Percentiles rank a stretch among this genome's conserved stretches.
These are phyloP conservation scores for Drosophila malerkotliana DNA, from an alignment of 1,140 invertebrate species.

Conservation along the genomic window DNA sequence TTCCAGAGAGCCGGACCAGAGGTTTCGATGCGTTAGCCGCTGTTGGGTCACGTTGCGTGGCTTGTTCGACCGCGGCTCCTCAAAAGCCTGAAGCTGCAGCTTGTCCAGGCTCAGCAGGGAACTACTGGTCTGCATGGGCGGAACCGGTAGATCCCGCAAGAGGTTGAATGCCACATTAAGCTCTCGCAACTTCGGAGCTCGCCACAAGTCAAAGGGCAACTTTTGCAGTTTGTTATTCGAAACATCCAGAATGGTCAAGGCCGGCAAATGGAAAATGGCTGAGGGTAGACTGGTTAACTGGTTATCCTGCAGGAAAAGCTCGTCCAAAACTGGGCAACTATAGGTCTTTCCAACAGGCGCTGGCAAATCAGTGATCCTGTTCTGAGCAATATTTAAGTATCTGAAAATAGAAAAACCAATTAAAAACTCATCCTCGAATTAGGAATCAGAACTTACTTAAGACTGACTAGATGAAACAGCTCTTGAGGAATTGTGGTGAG, in stretches of 20 bases:
- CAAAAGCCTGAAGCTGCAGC: constrained; percentile 66
- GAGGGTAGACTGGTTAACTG: constrained; percentile 91
- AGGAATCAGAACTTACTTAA: constrained; percentile 62
- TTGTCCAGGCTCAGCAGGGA: constrained; percentile 75
- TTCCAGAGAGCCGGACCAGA: constrained; percentile 89
- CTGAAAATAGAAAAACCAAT: constrained; percentile 73
- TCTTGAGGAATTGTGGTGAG: constrained; percentile 91
- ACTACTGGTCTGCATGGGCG: constrained; percentile 79
- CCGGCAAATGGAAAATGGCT: constrained; percentile 92
- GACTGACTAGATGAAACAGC: constrained; percentile 92
- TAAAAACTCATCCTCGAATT: neutral
- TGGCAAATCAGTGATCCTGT: constrained; percentile 89
- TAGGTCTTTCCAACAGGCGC: constrained; percentile 79
- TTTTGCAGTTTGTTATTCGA: constrained; percentile 97
- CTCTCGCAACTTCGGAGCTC: constrained; percentile 94
- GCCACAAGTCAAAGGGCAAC: constrained; percentile 95
- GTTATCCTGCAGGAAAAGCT: constrained; percentile 95
- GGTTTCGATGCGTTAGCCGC: constrained; percentile 88
- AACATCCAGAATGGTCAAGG: constrained; percentile 92
- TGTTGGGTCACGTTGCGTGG: constrained; percentile 61
- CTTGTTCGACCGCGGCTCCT: constrained; percentile 55
- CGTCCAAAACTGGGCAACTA: constrained; percentile 92
- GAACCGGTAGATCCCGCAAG: constrained; percentile 91
- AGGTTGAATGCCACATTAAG: constrained; percentile 96
- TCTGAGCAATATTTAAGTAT: constrained; percentile 94